Evolutionary conservation across 2,888 invertebrate genomes (phyloP), one percentile per base, ranked within the genome.

Genomic region (Phragmatobia fuliginosa): DNA sequence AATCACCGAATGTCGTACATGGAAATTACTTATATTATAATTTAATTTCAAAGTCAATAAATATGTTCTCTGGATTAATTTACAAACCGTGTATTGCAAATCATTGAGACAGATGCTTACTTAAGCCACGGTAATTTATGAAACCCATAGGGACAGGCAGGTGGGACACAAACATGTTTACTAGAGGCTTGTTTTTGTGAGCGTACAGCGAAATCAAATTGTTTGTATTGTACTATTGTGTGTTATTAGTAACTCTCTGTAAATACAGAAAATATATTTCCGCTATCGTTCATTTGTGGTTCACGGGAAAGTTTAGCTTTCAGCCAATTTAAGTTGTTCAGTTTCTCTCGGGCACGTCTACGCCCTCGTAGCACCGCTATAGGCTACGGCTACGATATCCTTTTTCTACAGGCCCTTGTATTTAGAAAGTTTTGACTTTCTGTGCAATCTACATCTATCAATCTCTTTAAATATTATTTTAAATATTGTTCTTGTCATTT

Each of bases 131-230:
- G 74, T 70, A 75, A 80, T 80, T 77, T 75, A 70, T 63, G 59
- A 71, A 74, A 76, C 63, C 73, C 72, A 73, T 63, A 56, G 69
- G 75, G 70, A 76, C 68, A 61, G 32, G 33, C 18, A 70, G 66
- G 33, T 62, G 72, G 77, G 73, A 84, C 81, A 88, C 90, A 92
- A 91, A 92, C 92, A 92, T 92, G 91, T 91, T 92, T 90, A 89
- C 89, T 78, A 82, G 82, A 83, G 56, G 28, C 56, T 56, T 78
- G 81, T 78, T 79, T 71, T 68, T 70, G 68, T 72, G 61, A 67
- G 69, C 73, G 75, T 25, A 16, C 76, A 80, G 75, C 83, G 83
- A 84, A 88, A 86, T 87, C 83, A 86, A 86, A 90, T 88, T 85
- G 85, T 80, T 75, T 82, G 85, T 87, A 87, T 87, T 86, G 84